Evolutionary conservation across 92 coral and sea anemone species (phyloP).

Genomic region (Actinostola sp.): DNA sequence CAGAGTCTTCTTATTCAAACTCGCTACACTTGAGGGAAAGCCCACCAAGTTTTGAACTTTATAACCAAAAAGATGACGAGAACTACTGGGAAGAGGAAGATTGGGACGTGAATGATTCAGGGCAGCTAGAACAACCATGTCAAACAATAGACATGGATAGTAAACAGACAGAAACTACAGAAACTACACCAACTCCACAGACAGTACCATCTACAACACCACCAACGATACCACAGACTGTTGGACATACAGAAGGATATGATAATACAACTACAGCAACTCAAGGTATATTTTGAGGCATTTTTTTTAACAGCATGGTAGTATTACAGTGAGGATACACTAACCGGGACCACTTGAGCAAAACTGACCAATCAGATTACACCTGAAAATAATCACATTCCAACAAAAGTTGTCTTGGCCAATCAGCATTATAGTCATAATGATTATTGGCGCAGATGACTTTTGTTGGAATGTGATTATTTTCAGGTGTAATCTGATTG

Average conservation of each 20-base stretch:
- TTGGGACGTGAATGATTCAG: constrained; percentile 25
- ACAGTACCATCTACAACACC: constrained; percentile 9
- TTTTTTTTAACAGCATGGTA: too few species aligned
- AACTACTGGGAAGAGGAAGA: constrained; percentile 30
- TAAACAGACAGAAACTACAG: constrained; percentile 16
- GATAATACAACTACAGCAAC: not conserved
- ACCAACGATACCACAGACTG: constrained; percentile 22
- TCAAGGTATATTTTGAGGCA: constrained; percentile 1
- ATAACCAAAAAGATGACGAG: constrained; percentile 15
- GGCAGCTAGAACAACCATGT: constrained; percentile 4
- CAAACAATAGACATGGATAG: constrained; percentile 14
- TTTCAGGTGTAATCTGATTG: too few species aligned
- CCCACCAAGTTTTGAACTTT: constrained; percentile 27
- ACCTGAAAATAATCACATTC: too few species aligned
- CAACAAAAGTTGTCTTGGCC: too few species aligned
- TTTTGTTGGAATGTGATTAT: too few species aligned
- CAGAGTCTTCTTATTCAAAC: constrained; percentile 19
- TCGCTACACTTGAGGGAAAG: constrained; percentile 27
- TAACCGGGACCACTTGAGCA: too few species aligned
- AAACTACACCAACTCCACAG: constrained; percentile 23
- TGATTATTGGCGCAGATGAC: too few species aligned
- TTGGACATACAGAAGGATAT: constrained; percentile 6
- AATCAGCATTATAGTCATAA: too few species aligned
- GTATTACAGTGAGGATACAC: too few species aligned
- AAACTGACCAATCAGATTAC: too few species aligned